Conservation (phyloP, 2,113 vertebrate genomes). For the Gallinago undulata region DNA sequence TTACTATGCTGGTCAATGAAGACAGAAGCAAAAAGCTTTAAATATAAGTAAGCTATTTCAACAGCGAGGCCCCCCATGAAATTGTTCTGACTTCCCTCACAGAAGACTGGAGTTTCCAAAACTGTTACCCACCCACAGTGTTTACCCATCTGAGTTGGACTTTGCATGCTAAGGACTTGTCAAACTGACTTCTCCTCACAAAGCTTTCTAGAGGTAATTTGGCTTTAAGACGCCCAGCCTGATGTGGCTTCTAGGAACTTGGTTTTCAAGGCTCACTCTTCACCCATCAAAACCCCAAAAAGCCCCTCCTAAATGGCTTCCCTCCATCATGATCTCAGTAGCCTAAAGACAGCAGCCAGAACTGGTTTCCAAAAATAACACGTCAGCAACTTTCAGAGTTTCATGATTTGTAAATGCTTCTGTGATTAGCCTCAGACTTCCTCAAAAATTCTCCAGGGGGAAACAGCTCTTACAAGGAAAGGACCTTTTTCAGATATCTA, state of each 20-base stretch:
- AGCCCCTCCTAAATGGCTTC: neutral
- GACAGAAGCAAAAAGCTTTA: neutral
- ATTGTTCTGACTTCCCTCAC: neutral
- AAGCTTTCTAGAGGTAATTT: neutral
- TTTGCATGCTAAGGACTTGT: neutral
- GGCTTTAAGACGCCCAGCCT: neutral
- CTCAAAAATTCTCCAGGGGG: slow-evolving; percentile 41
- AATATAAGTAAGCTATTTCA: neutral
- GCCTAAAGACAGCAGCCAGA: neutral
- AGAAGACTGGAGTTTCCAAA: neutral
- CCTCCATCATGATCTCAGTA: neutral
- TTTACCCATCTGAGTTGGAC: neutral
- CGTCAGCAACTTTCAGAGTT: slow-evolving; percentile 29
- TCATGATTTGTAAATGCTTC: slow-evolving; percentile 38
- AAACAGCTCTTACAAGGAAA: slow-evolving; percentile 3
- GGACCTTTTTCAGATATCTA: neutral
- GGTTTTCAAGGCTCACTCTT: neutral
- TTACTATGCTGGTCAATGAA: neutral
- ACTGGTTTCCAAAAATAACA: slow-evolving; percentile 40
- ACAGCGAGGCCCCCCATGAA: neutral
- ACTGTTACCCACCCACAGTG: neutral
- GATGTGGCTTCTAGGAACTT: neutral
- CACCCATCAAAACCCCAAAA: neutral
- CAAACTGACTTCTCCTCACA: neutral
- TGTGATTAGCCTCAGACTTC: neutral